Conservation (phyloP, 2,888 invertebrate species). For the Taenaris catops region DNA sequence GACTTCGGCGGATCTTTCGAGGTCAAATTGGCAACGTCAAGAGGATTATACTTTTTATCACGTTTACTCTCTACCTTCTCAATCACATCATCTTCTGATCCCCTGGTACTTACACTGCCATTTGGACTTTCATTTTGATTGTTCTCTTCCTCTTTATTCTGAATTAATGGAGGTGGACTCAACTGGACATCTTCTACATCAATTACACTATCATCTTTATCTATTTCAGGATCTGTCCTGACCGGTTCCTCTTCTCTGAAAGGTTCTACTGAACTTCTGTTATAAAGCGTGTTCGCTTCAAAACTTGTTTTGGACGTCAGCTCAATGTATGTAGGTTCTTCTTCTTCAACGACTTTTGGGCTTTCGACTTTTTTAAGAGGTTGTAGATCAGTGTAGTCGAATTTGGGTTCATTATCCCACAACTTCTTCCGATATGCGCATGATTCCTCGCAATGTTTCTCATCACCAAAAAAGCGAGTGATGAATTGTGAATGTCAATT, state of each 20-base stretch:
- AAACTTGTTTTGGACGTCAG: slow-evolving; percentile 60
- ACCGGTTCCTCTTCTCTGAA: slow-evolving; percentile 64
- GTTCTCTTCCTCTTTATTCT: slow-evolving; percentile 37
- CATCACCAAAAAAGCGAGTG: too few relatives aligned
- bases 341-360: slow-evolving; percentile 52
- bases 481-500: too few relatives aligned
- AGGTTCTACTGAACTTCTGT: slow-evolving; percentile 54
- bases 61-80: slow-evolving; percentile 51
- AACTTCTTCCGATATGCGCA: too few relatives aligned
- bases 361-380: slow-evolving; percentile 66
- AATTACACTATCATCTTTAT: slow-evolving; percentile 70
- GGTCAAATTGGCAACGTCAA: slow-evolving; percentile 82
- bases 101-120: slow-evolving; percentile 49
- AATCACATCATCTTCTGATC: slow-evolving; percentile 44
- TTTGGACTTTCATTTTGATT: slow-evolving; percentile 34
- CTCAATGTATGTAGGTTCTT: slow-evolving; percentile 70
- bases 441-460: too few relatives aligned
- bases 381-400: slow-evolving; percentile 62
- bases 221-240: slow-evolving; percentile 67
- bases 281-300: slow-evolving; percentile 40
- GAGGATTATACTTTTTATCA: slow-evolving; percentile 79
- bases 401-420: slow-evolving; percentile 66
- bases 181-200: slow-evolving; percentile 70
- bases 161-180: slow-evolving; percentile 39
- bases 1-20: slow-evolving; percentile 80